These are phyloP conservation scores for Cheiracanthium punctorium DNA, from an alignment of 2,888 invertebrate species.

Conservation along the genomic window DNA sequence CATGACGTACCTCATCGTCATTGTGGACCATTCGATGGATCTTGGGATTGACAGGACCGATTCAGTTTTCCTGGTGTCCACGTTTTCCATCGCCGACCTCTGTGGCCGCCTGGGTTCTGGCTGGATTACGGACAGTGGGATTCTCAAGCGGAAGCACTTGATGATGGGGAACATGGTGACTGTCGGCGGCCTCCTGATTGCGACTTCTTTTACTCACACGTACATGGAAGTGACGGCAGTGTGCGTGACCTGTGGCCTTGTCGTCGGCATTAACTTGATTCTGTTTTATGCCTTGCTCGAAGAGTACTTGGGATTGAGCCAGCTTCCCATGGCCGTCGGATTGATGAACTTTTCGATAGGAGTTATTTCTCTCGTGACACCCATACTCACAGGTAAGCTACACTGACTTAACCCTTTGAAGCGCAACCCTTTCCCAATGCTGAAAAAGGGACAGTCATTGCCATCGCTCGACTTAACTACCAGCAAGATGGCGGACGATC, in stretches of 20 bases:
- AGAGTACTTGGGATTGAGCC: conserved; percentile 69
- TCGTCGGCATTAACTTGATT: conserved; percentile 61
- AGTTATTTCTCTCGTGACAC: conserved; percentile 63
- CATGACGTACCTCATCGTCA: conserved; percentile 71
- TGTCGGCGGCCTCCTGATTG: conserved; percentile 34
- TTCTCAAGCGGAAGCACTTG: conserved; percentile 53
- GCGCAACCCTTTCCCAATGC: no score
- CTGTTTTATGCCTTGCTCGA: conserved; percentile 62
- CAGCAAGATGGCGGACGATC: no score
- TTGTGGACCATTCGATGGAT: conserved; percentile 71
- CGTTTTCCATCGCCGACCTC: conserved; percentile 71
- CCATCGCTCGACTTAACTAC: no score
- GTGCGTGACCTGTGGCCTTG: conserved; percentile 39
- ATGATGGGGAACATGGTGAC: conserved; percentile 62
- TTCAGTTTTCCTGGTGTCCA: conserved; percentile 68
- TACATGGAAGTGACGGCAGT: conserved; percentile 45
- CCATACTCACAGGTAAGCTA: conserved; percentile 67
- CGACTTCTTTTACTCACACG: conserved; percentile 50
- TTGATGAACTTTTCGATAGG: conserved; percentile 71
- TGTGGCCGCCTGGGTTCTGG: conserved; percentile 71
- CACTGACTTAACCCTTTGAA: no score
- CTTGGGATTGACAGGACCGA: conserved; percentile 58
- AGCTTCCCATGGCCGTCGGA: conserved; percentile 70
- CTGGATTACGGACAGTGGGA: conserved; percentile 69
- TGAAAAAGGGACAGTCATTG: no score